These are phyloP conservation scores for Lasioglossum figueresi DNA, from an alignment of 2,888 invertebrate genomes.

Conservation along the genomic window DNA sequence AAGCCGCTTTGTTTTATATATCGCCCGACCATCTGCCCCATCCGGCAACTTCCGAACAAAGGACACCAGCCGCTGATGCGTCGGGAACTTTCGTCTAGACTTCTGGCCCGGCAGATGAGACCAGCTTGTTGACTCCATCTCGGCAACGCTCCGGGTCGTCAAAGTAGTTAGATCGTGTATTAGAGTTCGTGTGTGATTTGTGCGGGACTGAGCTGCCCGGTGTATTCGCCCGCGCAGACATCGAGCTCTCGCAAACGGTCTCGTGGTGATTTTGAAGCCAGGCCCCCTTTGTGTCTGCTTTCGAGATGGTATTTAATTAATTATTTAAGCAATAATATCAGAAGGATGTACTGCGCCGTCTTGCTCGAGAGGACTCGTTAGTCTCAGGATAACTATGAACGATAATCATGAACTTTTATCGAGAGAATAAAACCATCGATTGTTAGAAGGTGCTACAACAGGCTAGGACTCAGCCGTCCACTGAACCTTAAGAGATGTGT, in stretches of 20 bases:
- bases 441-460: neutral
- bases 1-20: constrained; percentile 17
- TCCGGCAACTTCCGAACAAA: constrained; percentile 10
- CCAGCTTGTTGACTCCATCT: neutral
- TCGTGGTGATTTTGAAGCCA: neutral
- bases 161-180: neutral
- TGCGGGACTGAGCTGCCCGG: neutral
- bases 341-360: no score
- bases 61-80: neutral
- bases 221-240: neutral
- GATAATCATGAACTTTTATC: no score
- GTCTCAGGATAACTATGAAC: no score
- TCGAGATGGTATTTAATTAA: neutral
- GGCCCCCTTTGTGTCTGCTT: neutral
- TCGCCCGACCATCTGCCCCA: constrained; percentile 14
- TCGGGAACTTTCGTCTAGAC: neutral
- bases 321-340: neutral
- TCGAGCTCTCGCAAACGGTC: neutral
- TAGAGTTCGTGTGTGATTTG: neutral
- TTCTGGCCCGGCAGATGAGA: neutral
- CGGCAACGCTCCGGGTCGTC: neutral
- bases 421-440: no score
- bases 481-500: no score
- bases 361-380: no score
- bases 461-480: neutral